Base-by-base conservation (phyloP, 2,888 invertebrate genomes). In the Ethmia dodecea region DNA sequence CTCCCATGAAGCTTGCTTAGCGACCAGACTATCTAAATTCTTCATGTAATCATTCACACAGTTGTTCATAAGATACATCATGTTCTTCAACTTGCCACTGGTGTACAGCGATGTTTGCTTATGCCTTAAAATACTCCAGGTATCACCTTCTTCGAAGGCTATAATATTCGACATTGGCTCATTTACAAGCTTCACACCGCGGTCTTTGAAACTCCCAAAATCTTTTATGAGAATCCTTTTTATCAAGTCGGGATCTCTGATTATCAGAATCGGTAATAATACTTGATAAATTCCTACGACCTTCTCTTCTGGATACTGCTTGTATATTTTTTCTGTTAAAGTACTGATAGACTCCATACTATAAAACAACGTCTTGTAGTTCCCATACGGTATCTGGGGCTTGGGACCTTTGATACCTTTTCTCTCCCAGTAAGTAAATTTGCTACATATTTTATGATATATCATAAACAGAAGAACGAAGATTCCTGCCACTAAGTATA, bases 91-190 rank as follows among this genome's bases (percentile, higher is more conserved):
- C 42, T 52, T 56, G 1, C 47, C 56, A 8, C 57, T 52, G 2
- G 65, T 58, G 20, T 68, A 71, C 3, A 57, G 50, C 1, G 69
- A 61, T 5, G 65, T 61, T 10, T 69, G 30, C 28, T 61, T 56
- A 22, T 61, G 58, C 12, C 72, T 49, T 33, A 64, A 38, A 14
- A 61, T 38, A 38, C 48, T 60, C 72, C 72, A 72, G 3, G 49
- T 42, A 11, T 67, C 63, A 1, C 66, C 68, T 13, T 66, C 60
- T 10, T 47, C 55, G 2, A 46, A 38, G 27, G 68, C 58, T 8
- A 71, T 31, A 28, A 65, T 69, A 14, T 48, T 49, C 25, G 53
- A 39, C 3, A 64, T 36, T 5, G 52, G 50, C 8, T 53, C 46
- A 6, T 47, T 41, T 3, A 49, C 48, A 0, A 52, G 39, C 9